Percentiles rank a stretch among this genome's conserved stretches.
These are phyloP conservation scores for Phenganax stokvisi DNA, from an alignment of 92 coral and sea anemone species.

Conservation along the genomic window DNA sequence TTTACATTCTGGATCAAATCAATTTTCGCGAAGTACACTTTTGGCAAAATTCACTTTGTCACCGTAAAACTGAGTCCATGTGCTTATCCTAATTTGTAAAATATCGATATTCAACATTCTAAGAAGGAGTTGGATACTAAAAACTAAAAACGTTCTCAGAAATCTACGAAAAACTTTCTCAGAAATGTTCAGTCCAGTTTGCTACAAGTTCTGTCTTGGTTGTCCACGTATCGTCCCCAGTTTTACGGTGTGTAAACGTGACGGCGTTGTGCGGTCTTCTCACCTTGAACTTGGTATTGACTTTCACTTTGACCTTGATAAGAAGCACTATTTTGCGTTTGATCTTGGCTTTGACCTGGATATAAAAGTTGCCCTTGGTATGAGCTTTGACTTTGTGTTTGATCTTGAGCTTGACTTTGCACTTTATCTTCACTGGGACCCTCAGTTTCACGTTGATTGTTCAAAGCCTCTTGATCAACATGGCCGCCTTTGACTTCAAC, in stretches of 20 bases:
- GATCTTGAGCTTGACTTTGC: constrained; percentile 2
- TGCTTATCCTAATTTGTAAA: neutral
- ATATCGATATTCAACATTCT: neutral
- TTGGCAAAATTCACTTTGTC: neutral
- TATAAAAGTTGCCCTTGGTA: neutral
- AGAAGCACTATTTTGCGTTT: neutral
- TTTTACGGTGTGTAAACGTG: constrained; percentile 34
- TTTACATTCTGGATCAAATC: neutral
- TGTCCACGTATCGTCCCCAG: constrained; percentile 19
- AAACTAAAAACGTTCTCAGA: neutral
- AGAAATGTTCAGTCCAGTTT: constrained; percentile 16
- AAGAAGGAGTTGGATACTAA: too few relatives aligned
- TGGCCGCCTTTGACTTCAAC: constrained; percentile 50
- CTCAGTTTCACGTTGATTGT: neutral
- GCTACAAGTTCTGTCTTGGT: constrained; percentile 18
- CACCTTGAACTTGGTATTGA: constrained; percentile 17
- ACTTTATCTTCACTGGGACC: constrained; percentile 1
- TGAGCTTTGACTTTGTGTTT: constrained; percentile 5
- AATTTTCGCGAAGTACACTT: neutral
- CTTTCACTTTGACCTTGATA: neutral
- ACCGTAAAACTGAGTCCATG: constrained; percentile 23
- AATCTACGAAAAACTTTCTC: neutral
- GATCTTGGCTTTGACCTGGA: constrained; percentile 1
- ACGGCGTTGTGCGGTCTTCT: constrained; percentile 29
- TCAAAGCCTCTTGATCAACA: constrained; percentile 29